A percentile compares a stretch with the other conserved stretches of the same genome.
Conservation (phyloP, 2,888 invertebrate species). For the Hybos culiciformis region DNA sequence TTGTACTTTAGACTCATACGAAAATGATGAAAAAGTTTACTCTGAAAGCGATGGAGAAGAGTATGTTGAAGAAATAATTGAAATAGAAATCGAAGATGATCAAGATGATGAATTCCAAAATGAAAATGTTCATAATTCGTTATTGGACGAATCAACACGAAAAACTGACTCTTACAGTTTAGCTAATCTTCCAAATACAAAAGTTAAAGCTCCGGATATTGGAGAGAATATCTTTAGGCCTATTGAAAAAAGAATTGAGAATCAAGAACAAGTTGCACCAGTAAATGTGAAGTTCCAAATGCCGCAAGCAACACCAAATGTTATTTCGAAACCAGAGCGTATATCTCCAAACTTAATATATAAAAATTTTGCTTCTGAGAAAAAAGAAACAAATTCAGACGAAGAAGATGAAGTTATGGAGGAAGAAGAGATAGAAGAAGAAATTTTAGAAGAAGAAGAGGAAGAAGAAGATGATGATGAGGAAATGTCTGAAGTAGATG, state of each 20-base stretch:
- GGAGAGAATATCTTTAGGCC: background rate
- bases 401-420: conserved; percentile 22
- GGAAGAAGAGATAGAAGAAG: conserved; percentile 31
- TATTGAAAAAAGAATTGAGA: background rate
- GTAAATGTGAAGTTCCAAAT: background rate
- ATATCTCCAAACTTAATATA: conserved; percentile 8
- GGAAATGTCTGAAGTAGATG: conserved; percentile 51
- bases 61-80: conserved; percentile 25
- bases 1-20: too few relatives aligned
- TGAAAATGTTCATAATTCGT: conserved; percentile 16
- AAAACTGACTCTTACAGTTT: background rate
- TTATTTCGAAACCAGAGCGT: background rate
- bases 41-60: conserved; percentile 28
- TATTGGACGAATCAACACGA: conserved; percentile 16
- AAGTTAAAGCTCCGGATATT: background rate
- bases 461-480: conserved; percentile 39
- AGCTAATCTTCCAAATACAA: too few relatives aligned
- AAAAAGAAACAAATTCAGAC: conserved; percentile 10
- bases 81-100: conserved; percentile 18
- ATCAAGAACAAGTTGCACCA: background rate
- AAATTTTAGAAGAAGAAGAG: conserved; percentile 33
- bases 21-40: conserved; percentile 25
- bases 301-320: background rate
- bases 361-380: conserved; percentile 2
- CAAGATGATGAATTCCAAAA: conserved; percentile 15